Evolutionary conservation across 2,888 invertebrate genomes (phyloP), one percentile per base, ranked within the genome.

Genomic region (Sinhomidia bicolor): DNA sequence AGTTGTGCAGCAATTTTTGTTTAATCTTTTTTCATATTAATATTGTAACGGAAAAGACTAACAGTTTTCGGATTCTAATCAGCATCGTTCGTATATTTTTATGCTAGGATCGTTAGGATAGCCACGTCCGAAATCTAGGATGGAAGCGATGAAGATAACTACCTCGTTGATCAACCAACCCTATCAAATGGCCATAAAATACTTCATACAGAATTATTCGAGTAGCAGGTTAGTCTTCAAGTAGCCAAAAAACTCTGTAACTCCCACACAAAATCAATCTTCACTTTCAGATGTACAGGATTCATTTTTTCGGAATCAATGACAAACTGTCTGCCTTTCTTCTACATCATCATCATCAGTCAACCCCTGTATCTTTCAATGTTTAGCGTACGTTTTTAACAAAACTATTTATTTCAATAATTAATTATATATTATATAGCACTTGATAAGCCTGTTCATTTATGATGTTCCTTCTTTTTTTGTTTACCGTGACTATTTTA

Each of bases 171-270:
- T 14, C 29, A 10, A 65, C 3, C 14, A 4, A 26, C 65, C 20
- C 20, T 14, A 12, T 14, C 32, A 65, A 65, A 3, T 32, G 41
- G 71, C 62, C 62, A 62, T 62, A 29, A 57, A 3, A 5, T 57
- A 65, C 12, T 60, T 9, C 20, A 6, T 41, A 41, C 36, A 68
- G 10, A 68, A 20, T 65, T 32, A 29, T 29, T 29, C 47, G 57
- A 76, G 32, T 54, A 54, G 51, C 79, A 86, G 86, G 86, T 86
- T 86, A 86, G 86, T 86, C 80, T 86, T 60, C 74, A 81, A 71
- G 86, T 80, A 68, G 65, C 65, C 65, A 68, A 68, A 68, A 36
- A n/a, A 36, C n/a, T 2, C n/a, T 17, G 32, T 36, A 1, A 36
- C n/a, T 7, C 26, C 60, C 65, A 78, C 65, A 78, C 5, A 85